Evolutionary conservation across 2,888 invertebrate genomes (phyloP).

Genomic region (Eupeodes latifasciatus): DNA sequence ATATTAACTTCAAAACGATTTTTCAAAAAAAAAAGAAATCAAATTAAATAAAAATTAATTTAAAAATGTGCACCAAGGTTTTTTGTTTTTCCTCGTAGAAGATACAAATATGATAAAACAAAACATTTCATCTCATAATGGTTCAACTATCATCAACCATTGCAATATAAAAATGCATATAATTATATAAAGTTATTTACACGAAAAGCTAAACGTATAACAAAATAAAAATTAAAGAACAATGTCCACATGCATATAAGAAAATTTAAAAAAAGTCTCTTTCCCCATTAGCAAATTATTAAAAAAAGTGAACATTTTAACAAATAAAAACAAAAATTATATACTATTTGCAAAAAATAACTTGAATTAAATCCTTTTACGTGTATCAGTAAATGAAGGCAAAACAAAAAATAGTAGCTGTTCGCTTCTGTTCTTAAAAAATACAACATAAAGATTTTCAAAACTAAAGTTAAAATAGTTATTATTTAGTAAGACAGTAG

Average conservation of each 20-base stretch:
- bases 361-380: slow-evolving; percentile 46
- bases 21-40: slow-evolving; percentile 34
- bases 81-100: slow-evolving; percentile 58
- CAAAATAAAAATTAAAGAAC: slow-evolving; percentile 48
- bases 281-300: slow-evolving; percentile 78
- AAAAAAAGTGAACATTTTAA: slow-evolving; percentile 68
- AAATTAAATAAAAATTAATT: slow-evolving; percentile 40
- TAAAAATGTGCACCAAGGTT: slow-evolving; percentile 71
- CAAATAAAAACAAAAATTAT: slow-evolving; percentile 58
- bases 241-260: slow-evolving; percentile 75
- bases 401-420: slow-evolving; percentile 64
- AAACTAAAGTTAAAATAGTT: slow-evolving; percentile 70
- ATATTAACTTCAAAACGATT: slow-evolving; percentile 61
- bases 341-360: slow-evolving; percentile 57
- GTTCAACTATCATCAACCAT: slow-evolving; percentile 58
- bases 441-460: slow-evolving; percentile 46
- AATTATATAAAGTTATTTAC: slow-evolving; percentile 47
- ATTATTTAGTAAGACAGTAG: slow-evolving; percentile 74
- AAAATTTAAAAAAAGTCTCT: slow-evolving; percentile 67
- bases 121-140: slow-evolving; percentile 50
- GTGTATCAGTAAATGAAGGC: slow-evolving; percentile 61
- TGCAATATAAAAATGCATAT: slow-evolving; percentile 63
- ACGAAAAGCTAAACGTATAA: slow-evolving; percentile 36
- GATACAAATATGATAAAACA: slow-evolving; percentile 31
- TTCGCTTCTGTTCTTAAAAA: slow-evolving; percentile 65